Evolutionary conservation across 2,888 invertebrate species (phyloP), one percentile per base, ranked within the genome.

Genomic region (Pardosa pseudoannulata): DNA sequence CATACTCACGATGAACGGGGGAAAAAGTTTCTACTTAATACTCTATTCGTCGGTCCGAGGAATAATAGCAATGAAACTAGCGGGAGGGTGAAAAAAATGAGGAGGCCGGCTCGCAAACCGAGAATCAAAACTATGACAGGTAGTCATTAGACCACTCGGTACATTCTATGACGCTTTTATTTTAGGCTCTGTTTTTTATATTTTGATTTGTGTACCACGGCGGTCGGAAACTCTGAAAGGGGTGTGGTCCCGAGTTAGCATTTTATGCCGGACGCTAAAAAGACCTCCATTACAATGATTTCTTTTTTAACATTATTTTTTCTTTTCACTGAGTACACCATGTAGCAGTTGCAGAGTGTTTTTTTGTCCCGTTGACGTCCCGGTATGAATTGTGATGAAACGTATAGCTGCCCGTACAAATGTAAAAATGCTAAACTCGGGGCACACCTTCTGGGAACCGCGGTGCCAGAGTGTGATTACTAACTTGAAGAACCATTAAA

Each of bases 1-100:
- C 76, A 72, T 76, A 28, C 31, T 65, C 75, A 72, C 71, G 75
- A 75, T 36, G 71, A 27, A 56, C 28, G 68, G 23, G 79, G 41
- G 62, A 36, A 13, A 64, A 71, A 68, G 36, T 31, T 28, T 36
- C 32, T 32, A 32, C 67, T 67, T 85, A 73, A 85, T 85, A 78
- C 78, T 36, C 83, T 72, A 85, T 85, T 85, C 83, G 83, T 78
- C 72, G 39, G 76, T 85, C 72, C 83, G 72, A 78, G 72, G 73
- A 85, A 85, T 85, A 85, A 85, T 85, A 85, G 83, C 78, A 78
- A 78, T 85, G 76, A 65, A 85, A 85, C 78, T 85, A 32, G 78
- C 27, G 64, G 64, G 28, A 31, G 39, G 62, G 62, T 62, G 67
- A 56, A 85, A 82, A 83, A 83, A 82, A 78, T 73, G 19, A 19